These are phyloP conservation scores for Rallus limicola DNA, from an alignment of 2,113 vertebrate genomes.

Conservation along the genomic window DNA sequence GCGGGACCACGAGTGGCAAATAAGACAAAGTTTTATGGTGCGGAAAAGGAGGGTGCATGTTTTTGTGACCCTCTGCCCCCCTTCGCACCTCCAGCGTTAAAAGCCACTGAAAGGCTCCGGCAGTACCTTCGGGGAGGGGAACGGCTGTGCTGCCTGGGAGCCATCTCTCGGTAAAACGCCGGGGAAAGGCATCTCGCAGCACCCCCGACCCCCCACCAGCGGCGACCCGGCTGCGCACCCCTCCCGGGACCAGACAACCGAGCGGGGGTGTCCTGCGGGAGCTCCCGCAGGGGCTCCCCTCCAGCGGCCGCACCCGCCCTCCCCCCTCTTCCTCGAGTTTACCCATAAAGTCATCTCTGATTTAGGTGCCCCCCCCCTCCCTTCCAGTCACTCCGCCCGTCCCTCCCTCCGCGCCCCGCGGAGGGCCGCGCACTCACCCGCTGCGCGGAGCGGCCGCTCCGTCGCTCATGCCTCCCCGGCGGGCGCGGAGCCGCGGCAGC, in stretches of 20 bases:
- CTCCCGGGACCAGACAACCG: neutral
- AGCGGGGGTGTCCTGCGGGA: neutral
- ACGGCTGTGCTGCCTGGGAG: neutral
- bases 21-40: neutral
- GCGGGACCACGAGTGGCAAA: neutral
- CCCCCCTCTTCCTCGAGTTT: neutral
- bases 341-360: neutral
- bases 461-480: slow-evolving; percentile 77
- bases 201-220: neutral
- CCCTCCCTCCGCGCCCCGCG: neutral
- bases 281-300: neutral
- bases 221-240: neutral
- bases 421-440: slow-evolving; percentile 70
- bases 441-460: slow-evolving; percentile 62
- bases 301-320: neutral
- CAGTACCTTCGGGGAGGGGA: rapidly evolving
- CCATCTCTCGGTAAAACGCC: neutral
- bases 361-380: neutral
- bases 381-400: neutral
- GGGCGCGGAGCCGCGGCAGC: slow-evolving; percentile 35
- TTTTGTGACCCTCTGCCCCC: neutral
- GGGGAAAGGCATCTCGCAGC: neutral
- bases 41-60: rapidly evolving
- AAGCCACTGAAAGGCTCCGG: neutral
- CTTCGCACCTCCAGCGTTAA: neutral